Percentiles rank a stretch among this genome's conserved stretches.
These are phyloP conservation scores for Aleiodes alternator DNA, from an alignment of 2,888 invertebrate species.

Conservation along the genomic window DNA sequence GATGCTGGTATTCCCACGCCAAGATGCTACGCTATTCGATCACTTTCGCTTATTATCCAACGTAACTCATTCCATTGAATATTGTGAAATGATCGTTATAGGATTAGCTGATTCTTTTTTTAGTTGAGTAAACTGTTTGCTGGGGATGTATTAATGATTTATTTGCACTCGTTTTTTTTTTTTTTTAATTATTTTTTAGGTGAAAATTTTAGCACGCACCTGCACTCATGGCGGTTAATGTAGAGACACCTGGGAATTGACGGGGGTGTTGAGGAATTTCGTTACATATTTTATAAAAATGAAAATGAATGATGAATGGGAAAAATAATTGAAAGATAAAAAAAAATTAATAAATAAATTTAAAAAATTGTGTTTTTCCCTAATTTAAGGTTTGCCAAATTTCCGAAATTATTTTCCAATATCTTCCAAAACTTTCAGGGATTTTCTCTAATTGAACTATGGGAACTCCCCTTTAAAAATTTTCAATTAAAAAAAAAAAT, in stretches of 20 bases:
- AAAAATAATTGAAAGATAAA: too few species aligned
- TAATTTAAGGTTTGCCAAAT: too few species aligned
- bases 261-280: constrained; percentile 1
- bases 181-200: neutral
- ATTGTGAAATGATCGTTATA: constrained; percentile 44
- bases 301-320: too few species aligned
- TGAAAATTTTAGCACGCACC: constrained; percentile 22
- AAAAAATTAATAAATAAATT: too few species aligned
- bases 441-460: too few species aligned
- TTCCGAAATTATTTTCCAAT: too few species aligned
- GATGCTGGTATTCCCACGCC: constrained; percentile 65
- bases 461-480: too few species aligned
- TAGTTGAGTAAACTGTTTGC: neutral
- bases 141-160: neutral
- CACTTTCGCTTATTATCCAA: constrained; percentile 61
- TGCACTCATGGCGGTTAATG: constrained; percentile 12
- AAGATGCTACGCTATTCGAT: constrained; percentile 59
- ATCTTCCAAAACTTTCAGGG: too few species aligned
- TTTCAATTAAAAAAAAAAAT: too few species aligned
- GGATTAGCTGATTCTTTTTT: constrained; percentile 38
- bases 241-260: constrained; percentile 26
- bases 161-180: too few species aligned
- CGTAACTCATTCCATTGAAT: constrained; percentile 23
- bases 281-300: neutral
- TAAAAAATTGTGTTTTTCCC: too few species aligned